Evolutionary conservation across 2,113 vertebrate species (phyloP).

Genomic region (Picathartes gymnocephalus): DNA sequence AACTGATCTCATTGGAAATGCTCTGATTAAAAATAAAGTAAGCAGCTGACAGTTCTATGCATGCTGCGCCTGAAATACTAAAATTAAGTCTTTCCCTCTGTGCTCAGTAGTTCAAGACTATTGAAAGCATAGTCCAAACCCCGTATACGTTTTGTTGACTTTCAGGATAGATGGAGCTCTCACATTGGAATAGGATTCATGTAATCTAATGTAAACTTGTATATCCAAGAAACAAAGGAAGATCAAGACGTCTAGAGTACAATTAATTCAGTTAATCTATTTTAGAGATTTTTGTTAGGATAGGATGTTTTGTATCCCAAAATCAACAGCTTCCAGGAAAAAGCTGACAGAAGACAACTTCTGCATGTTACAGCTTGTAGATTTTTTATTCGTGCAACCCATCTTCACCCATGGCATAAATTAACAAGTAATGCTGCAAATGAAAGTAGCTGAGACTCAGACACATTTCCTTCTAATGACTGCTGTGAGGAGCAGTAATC

Average conservation of each 20-base stretch:
- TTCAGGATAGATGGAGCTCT: not conserved
- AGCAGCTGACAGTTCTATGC: not conserved
- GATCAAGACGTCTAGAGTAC: not conserved
- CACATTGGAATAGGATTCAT: not conserved
- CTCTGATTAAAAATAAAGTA: not conserved
- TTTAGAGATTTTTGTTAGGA: not conserved
- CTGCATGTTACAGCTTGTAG: not conserved
- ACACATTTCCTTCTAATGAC: not conserved
- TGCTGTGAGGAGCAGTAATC: not conserved
- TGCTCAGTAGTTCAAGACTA: not conserved
- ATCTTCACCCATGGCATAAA: not conserved
- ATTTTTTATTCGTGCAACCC: not conserved
- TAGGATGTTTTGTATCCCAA: not conserved
- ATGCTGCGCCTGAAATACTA: not conserved
- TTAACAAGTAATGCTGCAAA: not conserved
- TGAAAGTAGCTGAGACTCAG: not conserved
- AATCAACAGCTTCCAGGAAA: not conserved
- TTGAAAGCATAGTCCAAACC: not conserved
- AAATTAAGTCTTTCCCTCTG: not conserved
- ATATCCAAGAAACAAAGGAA: not conserved
- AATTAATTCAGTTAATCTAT: not conserved
- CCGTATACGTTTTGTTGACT: not conserved
- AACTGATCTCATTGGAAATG: not conserved
- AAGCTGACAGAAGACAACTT: not conserved
- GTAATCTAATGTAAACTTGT: not conserved